phyloP scores from a whole-genome alignment of 1,140 invertebrate species.

The Drosophila lowei region DNA sequence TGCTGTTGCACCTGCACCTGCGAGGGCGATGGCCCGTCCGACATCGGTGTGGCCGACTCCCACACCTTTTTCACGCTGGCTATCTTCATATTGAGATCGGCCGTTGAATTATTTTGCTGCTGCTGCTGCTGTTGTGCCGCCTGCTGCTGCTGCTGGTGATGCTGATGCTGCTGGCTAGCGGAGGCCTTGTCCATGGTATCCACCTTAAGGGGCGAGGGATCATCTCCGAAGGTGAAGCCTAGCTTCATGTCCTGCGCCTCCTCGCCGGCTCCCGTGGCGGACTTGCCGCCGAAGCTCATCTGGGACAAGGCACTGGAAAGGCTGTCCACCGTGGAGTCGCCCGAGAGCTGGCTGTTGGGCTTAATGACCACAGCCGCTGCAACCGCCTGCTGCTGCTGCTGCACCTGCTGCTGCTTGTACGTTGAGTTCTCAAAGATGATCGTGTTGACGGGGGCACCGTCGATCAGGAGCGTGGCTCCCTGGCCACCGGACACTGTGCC shows the following conservation, averaged over 20 bases:
- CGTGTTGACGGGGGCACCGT: constrained; percentile 90
- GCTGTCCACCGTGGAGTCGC: constrained; percentile 59
- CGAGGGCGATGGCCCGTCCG: constrained; percentile 41
- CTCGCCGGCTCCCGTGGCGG: constrained; percentile 86
- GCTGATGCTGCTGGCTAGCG: constrained; percentile 58
- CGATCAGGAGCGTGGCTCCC: constrained; percentile 38
- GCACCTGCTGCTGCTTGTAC: constrained; percentile 88
- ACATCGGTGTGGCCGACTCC: constrained; percentile 87
- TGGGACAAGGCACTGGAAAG: constrained; percentile 83
- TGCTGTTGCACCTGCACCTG: constrained; percentile 83
- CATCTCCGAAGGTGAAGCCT: constrained; percentile 88
- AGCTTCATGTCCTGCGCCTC: constrained; percentile 93
- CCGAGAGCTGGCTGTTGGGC: constrained; percentile 29
- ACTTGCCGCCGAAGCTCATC: constrained; percentile 83
- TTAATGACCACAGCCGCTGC: constrained; percentile 48
- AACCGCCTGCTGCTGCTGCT: constrained; percentile 84
- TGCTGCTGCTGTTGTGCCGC: constrained; percentile 61
- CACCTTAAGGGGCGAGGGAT: constrained; percentile 53
- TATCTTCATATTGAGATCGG: constrained; percentile 96
- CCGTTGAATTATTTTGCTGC: constrained; percentile 87
- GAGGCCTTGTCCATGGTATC: constrained; percentile 49
- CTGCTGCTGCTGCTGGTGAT: constrained; percentile 54
- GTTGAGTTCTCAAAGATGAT: constrained; percentile 97
- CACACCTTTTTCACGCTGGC: constrained; percentile 96
- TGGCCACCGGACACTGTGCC: not conserved